These are phyloP conservation scores for Ornithoptera priamus DNA, from an alignment of 2,888 invertebrate species.

Conservation along the genomic window DNA sequence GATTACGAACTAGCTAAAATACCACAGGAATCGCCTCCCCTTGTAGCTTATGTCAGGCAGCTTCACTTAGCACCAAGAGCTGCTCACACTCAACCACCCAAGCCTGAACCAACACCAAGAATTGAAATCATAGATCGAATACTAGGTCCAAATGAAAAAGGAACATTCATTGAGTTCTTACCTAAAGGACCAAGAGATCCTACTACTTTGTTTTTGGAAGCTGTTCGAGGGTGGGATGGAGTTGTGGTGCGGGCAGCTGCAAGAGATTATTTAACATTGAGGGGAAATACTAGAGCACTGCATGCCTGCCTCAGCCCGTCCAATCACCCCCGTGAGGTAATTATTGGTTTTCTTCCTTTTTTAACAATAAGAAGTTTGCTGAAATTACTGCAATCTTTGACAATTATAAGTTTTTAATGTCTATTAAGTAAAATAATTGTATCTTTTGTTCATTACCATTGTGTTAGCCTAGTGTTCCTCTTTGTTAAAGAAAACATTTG, in stretches of 20 bases:
- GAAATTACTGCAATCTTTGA: background rate
- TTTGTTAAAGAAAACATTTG: background rate
- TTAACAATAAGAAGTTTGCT: background rate
- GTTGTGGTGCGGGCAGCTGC: slow-evolving; percentile 88
- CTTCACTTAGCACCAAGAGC: slow-evolving; percentile 81
- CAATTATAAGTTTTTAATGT: too few relatives aligned
- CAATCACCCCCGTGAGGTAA: slow-evolving; percentile 87
- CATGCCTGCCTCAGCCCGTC: slow-evolving; percentile 91
- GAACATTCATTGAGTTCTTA: slow-evolving; percentile 85
- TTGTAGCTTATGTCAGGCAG: slow-evolving; percentile 87
- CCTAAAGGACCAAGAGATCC: slow-evolving; percentile 82
- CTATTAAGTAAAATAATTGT: too few relatives aligned
- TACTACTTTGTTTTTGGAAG: slow-evolving; percentile 86
- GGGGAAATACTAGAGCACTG: slow-evolving; percentile 73
- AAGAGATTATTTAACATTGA: slow-evolving; percentile 84
- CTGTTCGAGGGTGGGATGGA: slow-evolving; percentile 86
- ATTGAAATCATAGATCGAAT: slow-evolving; percentile 52
- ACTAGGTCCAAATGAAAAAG: slow-evolving; percentile 77
- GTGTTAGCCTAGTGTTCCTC: too few relatives aligned
- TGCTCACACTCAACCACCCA: slow-evolving; percentile 50
- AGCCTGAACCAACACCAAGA: slow-evolving; percentile 64
- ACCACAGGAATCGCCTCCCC: slow-evolving; percentile 86
- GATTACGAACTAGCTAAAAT: slow-evolving; percentile 88
- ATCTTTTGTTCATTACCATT: too few relatives aligned
- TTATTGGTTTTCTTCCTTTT: slow-evolving; percentile 14